Base-by-base conservation (phyloP, 2,888 invertebrate genomes). In the Cyaniris semiargus region DNA sequence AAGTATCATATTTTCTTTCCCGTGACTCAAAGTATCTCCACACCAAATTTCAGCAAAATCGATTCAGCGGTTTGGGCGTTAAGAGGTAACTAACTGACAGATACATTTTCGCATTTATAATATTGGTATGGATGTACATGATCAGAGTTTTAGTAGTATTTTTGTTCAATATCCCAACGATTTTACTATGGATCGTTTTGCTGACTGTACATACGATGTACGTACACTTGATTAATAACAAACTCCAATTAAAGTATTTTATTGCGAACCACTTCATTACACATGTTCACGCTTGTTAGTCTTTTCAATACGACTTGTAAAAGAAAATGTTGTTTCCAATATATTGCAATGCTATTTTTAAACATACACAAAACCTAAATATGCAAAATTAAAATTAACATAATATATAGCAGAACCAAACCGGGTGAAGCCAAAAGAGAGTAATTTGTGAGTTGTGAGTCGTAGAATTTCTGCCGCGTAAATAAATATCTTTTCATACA, bases 161-260 rank as follows among this genome's bases (percentile, higher is more conserved):
- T 44, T 44, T 10, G 44, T 21, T 58, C 8, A n/a, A 21, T 8
- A 58, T 13, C 10, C 44, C 44, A 58, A 31, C 1, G 6, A 3
- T 66, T 31, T 27, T 1, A 18, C 4, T 18, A 13, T 27, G 66
- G 4, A 18, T 5, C 0, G 7, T 0, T 66, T 15, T 66, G 13
- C 66, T 31, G 18, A 27, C 66, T 66, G 27, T 66, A 53, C 53
- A 53, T 4, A 18, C 18, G 18, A 53, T 53, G 53, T 15, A 66
- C 66, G 27, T 66, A 77, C 77, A 70, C 75, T 79, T 81, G 79
- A 82, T 80, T 79, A 81, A 81, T 81, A 80, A 78, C 77, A 27
- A 76, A 77, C 79, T 80, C 77, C 79, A 78, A 82, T 82, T 81
- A 81, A 81, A 80, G 78, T 79, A 76, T 80, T 79, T 83, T 81